These are phyloP conservation scores for Podargus strigoides DNA, from an alignment of 2,797 vertebrate genomes.

Conservation along the genomic window DNA sequence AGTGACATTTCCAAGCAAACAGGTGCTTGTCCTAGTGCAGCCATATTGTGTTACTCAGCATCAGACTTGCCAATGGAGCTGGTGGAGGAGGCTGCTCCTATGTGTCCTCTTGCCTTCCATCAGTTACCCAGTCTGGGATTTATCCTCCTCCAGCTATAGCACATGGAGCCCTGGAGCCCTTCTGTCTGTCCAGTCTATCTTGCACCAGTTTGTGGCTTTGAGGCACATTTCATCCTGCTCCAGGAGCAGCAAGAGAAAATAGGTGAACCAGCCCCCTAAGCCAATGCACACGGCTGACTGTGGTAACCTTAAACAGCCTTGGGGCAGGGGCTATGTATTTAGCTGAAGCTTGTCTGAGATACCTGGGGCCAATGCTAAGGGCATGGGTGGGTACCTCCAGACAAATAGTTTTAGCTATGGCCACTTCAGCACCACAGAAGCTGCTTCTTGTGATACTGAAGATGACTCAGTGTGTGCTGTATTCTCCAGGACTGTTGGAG, in stretches of 20 bases:
- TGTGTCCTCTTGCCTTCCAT: not conserved
- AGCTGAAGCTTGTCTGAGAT: not conserved
- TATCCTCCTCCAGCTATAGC: not conserved
- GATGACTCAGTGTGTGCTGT: not conserved
- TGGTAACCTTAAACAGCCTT: not conserved
- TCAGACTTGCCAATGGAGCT: not conserved
- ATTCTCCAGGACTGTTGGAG: rapidly evolving
- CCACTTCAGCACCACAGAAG: too few relatives aligned
- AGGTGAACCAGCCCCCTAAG: not conserved
- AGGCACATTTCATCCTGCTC: not conserved
- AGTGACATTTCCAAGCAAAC: not conserved
- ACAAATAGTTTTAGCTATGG: rapidly evolving
- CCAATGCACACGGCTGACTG: not conserved
- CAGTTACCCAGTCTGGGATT: not conserved
- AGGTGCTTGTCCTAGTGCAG: not conserved
- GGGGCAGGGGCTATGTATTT: not conserved
- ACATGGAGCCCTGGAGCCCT: not conserved
- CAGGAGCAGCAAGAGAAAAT: not conserved
- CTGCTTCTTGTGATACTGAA: not conserved
- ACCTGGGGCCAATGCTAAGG: not conserved
- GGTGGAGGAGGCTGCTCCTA: not conserved
- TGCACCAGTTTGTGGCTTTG: not conserved
- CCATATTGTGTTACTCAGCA: rapidly evolving
- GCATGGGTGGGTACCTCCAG: not conserved
- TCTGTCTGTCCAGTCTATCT: not conserved